Conservation (phyloP, 2,888 invertebrate genomes). For the Heliconius aoede region DNA sequence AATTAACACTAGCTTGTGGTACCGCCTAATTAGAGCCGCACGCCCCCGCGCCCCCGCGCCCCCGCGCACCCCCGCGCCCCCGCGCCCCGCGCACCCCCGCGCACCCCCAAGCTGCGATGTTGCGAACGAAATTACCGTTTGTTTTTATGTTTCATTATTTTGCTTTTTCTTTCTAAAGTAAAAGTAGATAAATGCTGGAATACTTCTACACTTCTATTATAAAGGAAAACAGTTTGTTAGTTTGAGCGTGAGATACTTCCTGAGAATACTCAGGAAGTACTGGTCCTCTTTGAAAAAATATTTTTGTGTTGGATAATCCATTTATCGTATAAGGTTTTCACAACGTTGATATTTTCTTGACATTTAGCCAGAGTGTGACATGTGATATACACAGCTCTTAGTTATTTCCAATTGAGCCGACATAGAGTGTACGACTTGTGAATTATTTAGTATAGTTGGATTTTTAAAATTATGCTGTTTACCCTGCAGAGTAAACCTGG, state of each 20-base stretch:
- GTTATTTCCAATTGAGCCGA: no score
- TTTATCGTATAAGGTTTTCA: no score
- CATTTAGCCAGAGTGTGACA: no score
- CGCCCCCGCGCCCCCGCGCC: no score
- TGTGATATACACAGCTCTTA: no score
- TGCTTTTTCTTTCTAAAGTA: background rate
- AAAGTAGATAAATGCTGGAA: slow-evolving; percentile 12
- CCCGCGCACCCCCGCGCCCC: no score
- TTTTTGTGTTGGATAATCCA: background rate
- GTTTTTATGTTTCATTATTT: slow-evolving; percentile 33
- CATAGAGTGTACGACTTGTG: no score
- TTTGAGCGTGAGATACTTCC: background rate
- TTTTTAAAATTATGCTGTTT: no score
- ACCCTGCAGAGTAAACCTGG: no score
- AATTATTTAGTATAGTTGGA: no score
- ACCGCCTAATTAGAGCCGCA: slow-evolving; percentile 51
- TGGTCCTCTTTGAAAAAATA: background rate
- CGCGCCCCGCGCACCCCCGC: no score
- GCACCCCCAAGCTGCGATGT: slow-evolving; percentile 46
- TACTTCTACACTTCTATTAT: background rate
- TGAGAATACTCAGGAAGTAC: background rate
- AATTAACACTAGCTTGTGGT: slow-evolving; percentile 52
- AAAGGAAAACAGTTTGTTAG: background rate
- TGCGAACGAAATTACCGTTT: slow-evolving; percentile 45
- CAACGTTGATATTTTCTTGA: no score